phyloP scores from a whole-genome alignment of 2,888 invertebrate genomes.

The Eupithecia subumbrata region DNA sequence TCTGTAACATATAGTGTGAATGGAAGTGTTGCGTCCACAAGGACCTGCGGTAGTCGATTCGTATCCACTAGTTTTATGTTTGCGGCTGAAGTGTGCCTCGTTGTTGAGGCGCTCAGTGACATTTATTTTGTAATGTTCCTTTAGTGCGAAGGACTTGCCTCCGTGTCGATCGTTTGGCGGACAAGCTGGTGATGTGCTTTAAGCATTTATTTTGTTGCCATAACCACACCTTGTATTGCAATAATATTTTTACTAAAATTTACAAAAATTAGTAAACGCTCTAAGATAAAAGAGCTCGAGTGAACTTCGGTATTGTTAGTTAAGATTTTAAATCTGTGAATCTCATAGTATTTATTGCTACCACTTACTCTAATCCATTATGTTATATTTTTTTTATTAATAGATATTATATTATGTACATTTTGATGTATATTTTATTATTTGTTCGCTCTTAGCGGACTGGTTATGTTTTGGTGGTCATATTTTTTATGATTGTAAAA shows the following conservation, averaged over 20 bases:
- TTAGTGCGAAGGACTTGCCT: slow-evolving; percentile 80
- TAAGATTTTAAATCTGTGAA: slow-evolving; percentile 84
- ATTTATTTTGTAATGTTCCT: slow-evolving; percentile 80
- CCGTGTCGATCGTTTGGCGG: slow-evolving; percentile 76
- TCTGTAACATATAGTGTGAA: slow-evolving; percentile 83
- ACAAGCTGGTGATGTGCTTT: slow-evolving; percentile 83
- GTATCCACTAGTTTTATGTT: slow-evolving; percentile 83
- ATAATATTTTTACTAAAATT: slow-evolving; percentile 83
- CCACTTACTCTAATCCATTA: slow-evolving; percentile 81
- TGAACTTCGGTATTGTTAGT: slow-evolving; percentile 82
- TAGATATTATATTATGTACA: slow-evolving; percentile 84
- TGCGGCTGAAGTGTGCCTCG: slow-evolving; percentile 73
- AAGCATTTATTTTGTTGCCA: slow-evolving; percentile 85
- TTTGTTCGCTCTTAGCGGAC: slow-evolving; percentile 76
- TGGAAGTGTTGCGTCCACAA: slow-evolving; percentile 79
- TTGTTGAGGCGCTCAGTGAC: slow-evolving; percentile 70
- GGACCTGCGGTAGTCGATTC: slow-evolving; percentile 78
- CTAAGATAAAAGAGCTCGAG: slow-evolving; percentile 77
- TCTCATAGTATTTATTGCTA: slow-evolving; percentile 84
- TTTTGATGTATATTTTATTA: slow-evolving; percentile 84
- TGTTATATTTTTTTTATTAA: slow-evolving; percentile 79
- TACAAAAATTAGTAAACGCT: slow-evolving; percentile 79
- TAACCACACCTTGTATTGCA: slow-evolving; percentile 83
- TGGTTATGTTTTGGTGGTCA: slow-evolving; percentile 79
- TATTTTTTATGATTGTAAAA: slow-evolving; percentile 78